Evolutionary conservation across 2,888 invertebrate species (phyloP).

Genomic region (Lepidochitona cinerea): DNA sequence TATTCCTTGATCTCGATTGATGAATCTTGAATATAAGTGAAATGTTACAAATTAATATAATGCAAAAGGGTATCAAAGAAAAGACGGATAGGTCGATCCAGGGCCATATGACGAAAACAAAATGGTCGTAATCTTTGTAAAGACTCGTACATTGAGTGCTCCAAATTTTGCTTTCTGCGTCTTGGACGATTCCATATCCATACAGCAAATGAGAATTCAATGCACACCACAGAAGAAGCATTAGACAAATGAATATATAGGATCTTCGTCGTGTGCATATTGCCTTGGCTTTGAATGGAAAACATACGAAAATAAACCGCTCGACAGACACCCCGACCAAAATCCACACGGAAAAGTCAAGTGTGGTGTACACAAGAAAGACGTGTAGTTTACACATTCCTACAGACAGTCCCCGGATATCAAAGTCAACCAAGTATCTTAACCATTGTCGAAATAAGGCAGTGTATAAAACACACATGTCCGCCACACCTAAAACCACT

Average conservation of each 20-base stretch:
- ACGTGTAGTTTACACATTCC: conserved; percentile 46
- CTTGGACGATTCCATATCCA: conserved; percentile 29
- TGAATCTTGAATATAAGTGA: conserved; percentile 47
- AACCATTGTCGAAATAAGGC: conserved; percentile 54
- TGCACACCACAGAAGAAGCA: conserved; percentile 30
- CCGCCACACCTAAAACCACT: conserved; percentile 43
- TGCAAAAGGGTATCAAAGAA: conserved; percentile 48
- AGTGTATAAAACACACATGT: conserved; percentile 50
- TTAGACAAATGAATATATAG: conserved; percentile 20
- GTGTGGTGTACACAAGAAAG: conserved; percentile 49
- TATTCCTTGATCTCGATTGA: conserved; percentile 24
- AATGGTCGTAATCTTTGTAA: conserved; percentile 28
- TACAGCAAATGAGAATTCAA: conserved; percentile 49
- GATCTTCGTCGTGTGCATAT: conserved; percentile 39
- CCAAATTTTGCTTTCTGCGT: background rate
- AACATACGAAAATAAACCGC: conserved; percentile 50
- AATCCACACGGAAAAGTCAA: conserved; percentile 59
- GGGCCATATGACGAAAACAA: conserved; percentile 43
- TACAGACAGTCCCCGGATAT: conserved; percentile 37
- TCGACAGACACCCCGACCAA: conserved; percentile 58
- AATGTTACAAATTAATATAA: conserved; percentile 50
- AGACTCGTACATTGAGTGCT: conserved; percentile 24
- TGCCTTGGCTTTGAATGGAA: conserved; percentile 44
- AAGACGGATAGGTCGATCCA: conserved; percentile 58
- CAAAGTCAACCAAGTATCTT: conserved; percentile 28